These are phyloP conservation scores for Porites cylindrica DNA, from an alignment of 92 coral and sea anemone species.

Conservation along the genomic window DNA sequence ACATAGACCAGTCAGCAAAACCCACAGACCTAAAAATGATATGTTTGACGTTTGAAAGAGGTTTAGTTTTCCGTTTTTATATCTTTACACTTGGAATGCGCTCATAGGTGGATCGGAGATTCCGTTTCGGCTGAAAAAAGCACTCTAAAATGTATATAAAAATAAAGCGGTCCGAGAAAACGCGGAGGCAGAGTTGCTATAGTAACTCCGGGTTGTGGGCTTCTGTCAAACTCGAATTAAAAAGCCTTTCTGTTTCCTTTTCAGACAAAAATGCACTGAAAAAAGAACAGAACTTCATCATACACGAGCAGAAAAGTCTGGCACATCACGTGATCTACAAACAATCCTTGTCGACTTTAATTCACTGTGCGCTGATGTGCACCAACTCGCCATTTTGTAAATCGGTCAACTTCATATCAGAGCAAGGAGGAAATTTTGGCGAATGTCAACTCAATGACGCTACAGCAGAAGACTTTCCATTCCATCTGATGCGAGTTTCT, in stretches of 20 bases:
- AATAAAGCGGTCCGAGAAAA: too few relatives aligned
- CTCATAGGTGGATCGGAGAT: too few relatives aligned
- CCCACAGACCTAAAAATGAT: too few relatives aligned
- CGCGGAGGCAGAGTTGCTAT: too few relatives aligned
- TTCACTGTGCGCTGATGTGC: constrained; percentile 27
- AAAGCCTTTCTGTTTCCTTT: background rate
- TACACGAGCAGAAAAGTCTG: constrained; percentile 9
- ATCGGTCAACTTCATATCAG: constrained; percentile 22
- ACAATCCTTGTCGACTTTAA: background rate
- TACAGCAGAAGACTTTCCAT: constrained; percentile 39
- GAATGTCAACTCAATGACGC: constrained; percentile 35
- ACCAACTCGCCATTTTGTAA: constrained; percentile 13
- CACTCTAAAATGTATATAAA: too few relatives aligned
- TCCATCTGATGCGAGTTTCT: background rate
- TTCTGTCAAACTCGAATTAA: too few relatives aligned
- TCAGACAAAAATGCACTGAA: background rate
- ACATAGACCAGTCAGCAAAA: too few relatives aligned
- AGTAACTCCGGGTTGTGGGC: too few relatives aligned
- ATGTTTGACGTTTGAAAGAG: too few relatives aligned
- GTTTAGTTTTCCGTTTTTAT: too few relatives aligned
- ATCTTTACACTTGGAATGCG: too few relatives aligned
- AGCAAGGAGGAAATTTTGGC: background rate
- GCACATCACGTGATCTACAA: constrained; percentile 23
- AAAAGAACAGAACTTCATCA: constrained; percentile 20
- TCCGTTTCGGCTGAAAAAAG: too few relatives aligned